phyloP scores from a whole-genome alignment of 92 coral and sea anemone species.

The Chrysogorgia sp. region DNA sequence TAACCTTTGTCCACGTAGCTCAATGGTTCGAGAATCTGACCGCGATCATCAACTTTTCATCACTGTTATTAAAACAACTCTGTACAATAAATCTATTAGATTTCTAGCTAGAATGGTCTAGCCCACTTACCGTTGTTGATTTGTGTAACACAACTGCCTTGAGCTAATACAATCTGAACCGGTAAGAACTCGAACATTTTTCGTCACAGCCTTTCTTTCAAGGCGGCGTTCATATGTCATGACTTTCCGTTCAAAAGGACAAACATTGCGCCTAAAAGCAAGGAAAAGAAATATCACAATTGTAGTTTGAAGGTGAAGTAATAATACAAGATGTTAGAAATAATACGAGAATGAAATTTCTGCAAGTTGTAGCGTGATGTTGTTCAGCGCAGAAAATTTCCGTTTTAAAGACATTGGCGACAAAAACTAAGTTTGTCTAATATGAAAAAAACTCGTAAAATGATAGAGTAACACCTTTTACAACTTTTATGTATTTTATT shows the following conservation, averaged over 20 bases:
- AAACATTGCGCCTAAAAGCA: constrained; percentile 25
- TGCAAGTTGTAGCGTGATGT: not conserved
- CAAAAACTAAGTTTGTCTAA: too few relatives aligned
- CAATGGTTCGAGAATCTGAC: too few relatives aligned
- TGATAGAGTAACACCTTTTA: too few relatives aligned
- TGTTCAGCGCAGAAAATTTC: not conserved
- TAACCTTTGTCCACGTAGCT: too few relatives aligned
- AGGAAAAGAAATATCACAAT: not conserved
- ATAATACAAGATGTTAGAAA: not conserved
- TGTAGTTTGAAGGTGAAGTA: not conserved
- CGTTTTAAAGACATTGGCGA: too few relatives aligned
- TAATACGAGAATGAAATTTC: not conserved
- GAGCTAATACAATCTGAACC: constrained; percentile 22
- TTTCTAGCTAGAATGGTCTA: not conserved
- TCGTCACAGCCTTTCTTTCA: constrained; percentile 23
- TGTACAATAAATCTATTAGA: not conserved
- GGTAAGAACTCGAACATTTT: constrained; percentile 23
- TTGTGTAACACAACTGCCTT: constrained; percentile 24
- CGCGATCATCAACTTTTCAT: too few relatives aligned
- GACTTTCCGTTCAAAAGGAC: constrained; percentile 15
- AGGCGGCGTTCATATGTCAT: constrained; percentile 34
- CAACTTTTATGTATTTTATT: too few relatives aligned
- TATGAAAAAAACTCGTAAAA: too few relatives aligned
- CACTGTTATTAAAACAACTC: too few relatives aligned
- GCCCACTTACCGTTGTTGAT: constrained; percentile 21